These are phyloP conservation scores for Drosophila planitibia DNA, from an alignment of 2,888 invertebrate species.

Conservation along the genomic window DNA sequence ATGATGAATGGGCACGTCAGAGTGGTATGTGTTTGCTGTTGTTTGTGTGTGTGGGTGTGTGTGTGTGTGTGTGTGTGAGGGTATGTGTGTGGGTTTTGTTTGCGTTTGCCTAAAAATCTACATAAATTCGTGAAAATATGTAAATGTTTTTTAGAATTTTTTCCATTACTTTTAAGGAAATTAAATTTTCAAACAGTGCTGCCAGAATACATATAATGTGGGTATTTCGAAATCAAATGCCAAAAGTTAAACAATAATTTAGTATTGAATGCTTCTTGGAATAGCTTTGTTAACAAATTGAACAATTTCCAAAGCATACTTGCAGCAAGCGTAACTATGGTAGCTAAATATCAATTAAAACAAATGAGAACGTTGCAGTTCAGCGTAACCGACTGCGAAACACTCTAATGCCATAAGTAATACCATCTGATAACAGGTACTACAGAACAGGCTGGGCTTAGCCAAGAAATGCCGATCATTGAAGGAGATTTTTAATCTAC, in stretches of 20 bases:
- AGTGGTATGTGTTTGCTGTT: slow-evolving; percentile 14
- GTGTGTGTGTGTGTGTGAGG: not conserved
- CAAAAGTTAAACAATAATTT: not conserved
- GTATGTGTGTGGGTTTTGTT: not conserved
- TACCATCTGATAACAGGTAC: not conserved
- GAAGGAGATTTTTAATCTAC: not conserved
- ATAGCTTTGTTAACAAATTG: not conserved
- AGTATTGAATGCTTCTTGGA: not conserved
- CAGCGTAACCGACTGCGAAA: not conserved
- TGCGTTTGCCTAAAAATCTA: slow-evolving; percentile 41
- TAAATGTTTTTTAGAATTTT: slow-evolving; percentile 52
- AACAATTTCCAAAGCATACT: not conserved
- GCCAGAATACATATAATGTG: not conserved
- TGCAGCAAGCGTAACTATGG: not conserved
- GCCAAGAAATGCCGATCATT: not conserved
- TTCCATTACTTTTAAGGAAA: slow-evolving; percentile 31
- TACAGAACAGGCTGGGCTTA: not conserved
- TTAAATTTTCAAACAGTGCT: slow-evolving; percentile 32
- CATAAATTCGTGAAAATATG: slow-evolving; percentile 65
- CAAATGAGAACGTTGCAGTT: not conserved
- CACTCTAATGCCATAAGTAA: not conserved
- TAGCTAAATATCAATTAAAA: not conserved
- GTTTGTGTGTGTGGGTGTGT: slow-evolving; percentile 30
- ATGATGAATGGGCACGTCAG: slow-evolving; percentile 60
- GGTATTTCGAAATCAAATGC: not conserved